A percentile compares a stretch with the other conserved stretches of the same genome.
These are phyloP conservation scores for Aricia artaxerxes DNA, from an alignment of 2,888 invertebrate genomes.

Conservation along the genomic window DNA sequence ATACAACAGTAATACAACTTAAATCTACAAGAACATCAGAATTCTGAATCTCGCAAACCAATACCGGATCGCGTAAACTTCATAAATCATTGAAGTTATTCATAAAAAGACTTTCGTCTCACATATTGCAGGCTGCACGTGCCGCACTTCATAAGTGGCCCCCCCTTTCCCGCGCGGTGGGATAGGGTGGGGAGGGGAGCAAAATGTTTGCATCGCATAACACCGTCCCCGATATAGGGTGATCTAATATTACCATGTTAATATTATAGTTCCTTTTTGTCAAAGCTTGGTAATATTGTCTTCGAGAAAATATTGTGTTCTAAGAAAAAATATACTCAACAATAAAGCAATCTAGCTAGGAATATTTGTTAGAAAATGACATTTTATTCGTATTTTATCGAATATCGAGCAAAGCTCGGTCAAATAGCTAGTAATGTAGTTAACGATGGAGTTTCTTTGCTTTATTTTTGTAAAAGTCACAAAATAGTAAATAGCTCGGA, in stretches of 20 bases:
- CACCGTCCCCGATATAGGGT: slow-evolving; percentile 37
- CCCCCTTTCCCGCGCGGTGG: neutral
- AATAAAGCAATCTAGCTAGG: no score
- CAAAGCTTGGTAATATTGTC: neutral
- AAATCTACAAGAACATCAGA: neutral
- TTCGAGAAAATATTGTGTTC: neutral
- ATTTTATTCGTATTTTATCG: no score
- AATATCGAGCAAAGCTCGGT: no score
- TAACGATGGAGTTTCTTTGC: neutral
- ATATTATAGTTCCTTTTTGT: neutral
- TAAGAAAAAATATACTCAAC: no score
- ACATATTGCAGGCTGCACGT: slow-evolving; percentile 77
- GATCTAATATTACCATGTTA: slow-evolving; percentile 1
- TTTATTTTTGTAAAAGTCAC: neutral
- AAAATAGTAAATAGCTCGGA: slow-evolving; percentile 16
- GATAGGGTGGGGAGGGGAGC: slow-evolving; percentile 59
- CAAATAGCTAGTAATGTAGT: no score
- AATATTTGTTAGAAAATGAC: no score
- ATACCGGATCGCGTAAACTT: slow-evolving; percentile 51
- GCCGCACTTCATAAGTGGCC: slow-evolving; percentile 74
- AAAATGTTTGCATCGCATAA: slow-evolving; percentile 55
- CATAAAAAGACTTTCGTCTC: slow-evolving; percentile 72
- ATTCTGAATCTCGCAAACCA: slow-evolving; percentile 47
- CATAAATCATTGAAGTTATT: slow-evolving; percentile 78
- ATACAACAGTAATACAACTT: neutral